Percentiles rank a stretch among this genome's conserved stretches.
Evolutionary conservation across 2,797 vertebrate species (phyloP).

Genomic region (Phoeniculus purpureus): DNA sequence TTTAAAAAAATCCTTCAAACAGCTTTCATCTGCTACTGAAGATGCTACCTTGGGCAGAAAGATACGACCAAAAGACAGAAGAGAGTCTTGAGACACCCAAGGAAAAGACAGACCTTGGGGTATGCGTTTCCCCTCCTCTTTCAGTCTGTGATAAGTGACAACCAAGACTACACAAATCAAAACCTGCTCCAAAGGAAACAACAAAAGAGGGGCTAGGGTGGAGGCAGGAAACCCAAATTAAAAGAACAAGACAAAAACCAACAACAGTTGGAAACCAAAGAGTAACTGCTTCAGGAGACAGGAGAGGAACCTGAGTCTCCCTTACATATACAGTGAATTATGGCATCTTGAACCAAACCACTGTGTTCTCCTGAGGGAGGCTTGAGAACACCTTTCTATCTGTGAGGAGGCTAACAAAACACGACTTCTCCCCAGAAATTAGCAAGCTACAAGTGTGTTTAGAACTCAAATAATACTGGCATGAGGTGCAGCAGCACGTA

Average conservation of each 20-base stretch:
- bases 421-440: not conserved
- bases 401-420: not conserved
- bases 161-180: not conserved
- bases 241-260: not conserved
- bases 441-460: not conserved
- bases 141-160: not conserved
- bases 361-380: not conserved
- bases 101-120: not conserved
- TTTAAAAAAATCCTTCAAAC: not conserved
- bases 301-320: not conserved
- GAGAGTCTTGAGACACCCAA: not conserved
- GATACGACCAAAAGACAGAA: not conserved
- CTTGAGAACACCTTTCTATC: not conserved
- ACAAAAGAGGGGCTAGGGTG: not conserved
- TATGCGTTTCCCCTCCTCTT: not conserved
- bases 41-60: not conserved
- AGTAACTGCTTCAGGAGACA: not conserved
- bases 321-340: not conserved
- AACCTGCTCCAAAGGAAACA: not conserved
- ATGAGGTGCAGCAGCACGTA: not conserved
- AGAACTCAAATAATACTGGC: not conserved
- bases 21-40: not conserved
- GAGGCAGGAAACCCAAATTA: not conserved
- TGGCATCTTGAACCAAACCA: not conserved
- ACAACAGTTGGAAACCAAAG: not conserved